phyloP scores from a whole-genome alignment of 2,888 invertebrate genomes.

The Callyntrura sp. region DNA sequence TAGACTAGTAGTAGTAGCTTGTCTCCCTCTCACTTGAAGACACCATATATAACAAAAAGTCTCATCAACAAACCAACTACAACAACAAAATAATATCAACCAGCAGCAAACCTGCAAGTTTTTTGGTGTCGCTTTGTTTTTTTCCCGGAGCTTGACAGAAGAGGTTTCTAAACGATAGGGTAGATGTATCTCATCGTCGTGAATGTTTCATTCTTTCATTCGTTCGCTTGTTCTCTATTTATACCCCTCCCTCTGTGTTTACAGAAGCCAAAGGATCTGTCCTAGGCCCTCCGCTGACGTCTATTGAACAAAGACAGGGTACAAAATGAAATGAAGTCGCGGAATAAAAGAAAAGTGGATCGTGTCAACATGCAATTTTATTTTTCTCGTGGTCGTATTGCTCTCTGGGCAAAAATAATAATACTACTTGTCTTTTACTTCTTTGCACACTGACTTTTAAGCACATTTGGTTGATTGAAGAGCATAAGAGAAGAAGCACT shows the following conservation, averaged over 20 bases:
- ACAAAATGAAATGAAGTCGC: neutral
- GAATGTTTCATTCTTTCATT: conserved; percentile 18
- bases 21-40: no score
- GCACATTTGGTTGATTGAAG: conserved; percentile 21
- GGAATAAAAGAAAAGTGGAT: neutral
- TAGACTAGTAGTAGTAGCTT: neutral
- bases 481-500: neutral
- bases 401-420: no score
- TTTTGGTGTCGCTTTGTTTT: neutral
- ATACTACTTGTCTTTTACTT: neutral
- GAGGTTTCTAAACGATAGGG: neutral
- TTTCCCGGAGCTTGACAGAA: neutral
- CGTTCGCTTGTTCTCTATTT: neutral
- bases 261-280: neutral
- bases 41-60: neutral
- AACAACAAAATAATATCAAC: conserved; percentile 8
- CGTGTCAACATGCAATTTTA: neutral
- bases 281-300: neutral
- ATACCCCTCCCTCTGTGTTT: neutral
- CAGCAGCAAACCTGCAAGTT: neutral
- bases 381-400: neutral
- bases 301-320: neutral
- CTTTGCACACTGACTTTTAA: no score
- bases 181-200: neutral
- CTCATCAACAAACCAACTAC: neutral